Evolutionary conservation across 2,113 vertebrate genomes (phyloP), one percentile per base, ranked within the genome.

Genomic region (Cynoglossus semilaevis): DNA sequence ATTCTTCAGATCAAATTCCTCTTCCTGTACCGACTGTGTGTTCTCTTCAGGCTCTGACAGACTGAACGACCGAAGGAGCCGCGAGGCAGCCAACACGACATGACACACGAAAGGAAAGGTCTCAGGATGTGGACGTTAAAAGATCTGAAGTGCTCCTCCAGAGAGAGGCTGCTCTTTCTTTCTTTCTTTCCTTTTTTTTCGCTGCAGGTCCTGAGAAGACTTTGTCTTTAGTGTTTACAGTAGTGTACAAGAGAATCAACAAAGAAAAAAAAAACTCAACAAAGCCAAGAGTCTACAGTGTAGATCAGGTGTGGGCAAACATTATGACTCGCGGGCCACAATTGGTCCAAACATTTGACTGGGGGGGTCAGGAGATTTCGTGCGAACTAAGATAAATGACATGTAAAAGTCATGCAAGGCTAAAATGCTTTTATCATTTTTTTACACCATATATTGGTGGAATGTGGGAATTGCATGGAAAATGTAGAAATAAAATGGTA

Each of bases 211-310:
- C 38, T 41, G 34, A 58, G 57, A 61, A 38, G 52, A 51, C 55
- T 56, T 15, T 48, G 15, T 15, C 9, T 45, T 45, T 37, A 45
- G 19, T 46, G 49, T 62, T 74, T 63, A 15, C 43, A 35, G 41
- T 29, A 15, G 44, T 38, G 55, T 35, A 52, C n/a, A 19, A 46
- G 19, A 22, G 44, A 19, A 67, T 6, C 67, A 14, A 72, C n/a
- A 34, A 51, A 15, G 56, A 65, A 67, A 74, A 52, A 57, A 65
- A 67, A 6, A 29, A 29, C 22, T 29, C 22, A 48, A 53, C 41
- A 74, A 11, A 52, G 51, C 49, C 63, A 48, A 50, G 44, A 7
- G 18, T n/a, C n/a, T n/a, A n/a, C 19, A 29, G 22, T 43, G 38
- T 2, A 1, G 34, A 48, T 71, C 16, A 29, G n/a, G n/a, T n/a